Percentiles rank a stretch among this genome's conserved stretches.
These are phyloP conservation scores for Oedothorax gibbosus DNA, from an alignment of 1,140 invertebrate species.

Conservation along the genomic window DNA sequence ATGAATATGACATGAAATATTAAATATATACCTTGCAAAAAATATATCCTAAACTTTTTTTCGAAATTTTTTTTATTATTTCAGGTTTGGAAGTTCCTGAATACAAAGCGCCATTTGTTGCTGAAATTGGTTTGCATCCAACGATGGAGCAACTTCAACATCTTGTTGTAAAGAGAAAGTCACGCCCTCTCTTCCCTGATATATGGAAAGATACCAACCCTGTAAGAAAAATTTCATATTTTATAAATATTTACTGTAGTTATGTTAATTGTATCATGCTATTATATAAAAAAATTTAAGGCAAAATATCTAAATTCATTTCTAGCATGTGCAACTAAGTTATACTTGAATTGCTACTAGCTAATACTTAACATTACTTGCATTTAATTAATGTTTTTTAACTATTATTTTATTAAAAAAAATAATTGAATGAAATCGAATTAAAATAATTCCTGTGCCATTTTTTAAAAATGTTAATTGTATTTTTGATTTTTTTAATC, in stretches of 20 bases:
- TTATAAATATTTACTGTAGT: not conserved
- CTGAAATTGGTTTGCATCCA: constrained; percentile 82
- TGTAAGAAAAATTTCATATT: constrained; percentile 63
- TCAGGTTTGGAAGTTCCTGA: constrained; percentile 73
- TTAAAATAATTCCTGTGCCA: too few relatives aligned
- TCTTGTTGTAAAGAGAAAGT: constrained; percentile 85
- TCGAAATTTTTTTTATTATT: not conserved
- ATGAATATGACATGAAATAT: too few relatives aligned
- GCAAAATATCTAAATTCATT: not conserved
- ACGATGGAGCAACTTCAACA: constrained; percentile 82
- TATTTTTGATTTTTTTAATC: too few relatives aligned
- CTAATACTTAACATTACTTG: not conserved
- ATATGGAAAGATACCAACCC: constrained; percentile 75
- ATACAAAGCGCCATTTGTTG: constrained; percentile 84
- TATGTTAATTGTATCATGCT: too few relatives aligned
- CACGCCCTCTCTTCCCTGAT: constrained; percentile 81
- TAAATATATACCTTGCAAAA: not conserved
- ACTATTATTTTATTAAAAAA: too few relatives aligned
- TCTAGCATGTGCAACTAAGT: not conserved
- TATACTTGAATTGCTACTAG: not conserved
- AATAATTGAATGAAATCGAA: too few relatives aligned
- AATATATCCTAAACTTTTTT: not conserved
- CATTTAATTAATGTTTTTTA: too few relatives aligned
- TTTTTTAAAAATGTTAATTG: too few relatives aligned
- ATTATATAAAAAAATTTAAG: too few relatives aligned